Conservation (phyloP, 2,797 vertebrate species). For the Gymnothorax javanicus region DNA sequence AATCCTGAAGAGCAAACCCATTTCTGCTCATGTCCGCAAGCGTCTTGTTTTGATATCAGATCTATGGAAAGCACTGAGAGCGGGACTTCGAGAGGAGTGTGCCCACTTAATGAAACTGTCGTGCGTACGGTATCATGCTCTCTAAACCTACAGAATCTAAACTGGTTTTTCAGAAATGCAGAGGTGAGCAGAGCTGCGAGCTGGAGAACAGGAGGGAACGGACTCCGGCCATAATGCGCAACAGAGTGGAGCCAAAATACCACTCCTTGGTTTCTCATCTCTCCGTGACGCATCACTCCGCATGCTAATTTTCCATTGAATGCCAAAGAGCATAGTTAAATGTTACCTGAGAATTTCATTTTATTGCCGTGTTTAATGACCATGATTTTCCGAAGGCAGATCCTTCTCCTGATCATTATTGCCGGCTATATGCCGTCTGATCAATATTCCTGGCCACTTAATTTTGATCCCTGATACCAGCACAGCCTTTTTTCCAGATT, state of each 20-base stretch:
- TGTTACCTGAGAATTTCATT: background rate
- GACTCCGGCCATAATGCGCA: background rate
- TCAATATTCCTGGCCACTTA: background rate
- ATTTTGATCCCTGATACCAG: background rate
- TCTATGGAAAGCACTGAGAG: slow-evolving; percentile 3
- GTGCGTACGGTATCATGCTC: background rate
- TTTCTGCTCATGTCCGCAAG: background rate
- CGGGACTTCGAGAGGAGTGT: background rate
- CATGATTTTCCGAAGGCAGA: slow-evolving; percentile 8
- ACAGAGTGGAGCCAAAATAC: background rate
- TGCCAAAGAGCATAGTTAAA: background rate
- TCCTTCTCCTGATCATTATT: background rate
- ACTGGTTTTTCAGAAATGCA: background rate
- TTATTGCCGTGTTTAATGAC: background rate
- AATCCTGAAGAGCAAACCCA: background rate
- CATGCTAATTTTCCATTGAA: slow-evolving; percentile 15
- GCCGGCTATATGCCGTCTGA: slow-evolving; percentile 7
- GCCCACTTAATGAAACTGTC: background rate
- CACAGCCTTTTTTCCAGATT: background rate
- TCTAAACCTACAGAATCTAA: background rate
- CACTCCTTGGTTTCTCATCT: background rate
- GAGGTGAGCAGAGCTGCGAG: background rate
- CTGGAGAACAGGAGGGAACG: background rate
- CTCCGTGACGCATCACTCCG: background rate
- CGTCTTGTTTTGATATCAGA: background rate